A percentile compares a stretch with the other conserved stretches of the same genome.
These are phyloP conservation scores for Arnoldichthys spilopterus DNA, from an alignment of 2,797 vertebrate species.

Conservation along the genomic window DNA sequence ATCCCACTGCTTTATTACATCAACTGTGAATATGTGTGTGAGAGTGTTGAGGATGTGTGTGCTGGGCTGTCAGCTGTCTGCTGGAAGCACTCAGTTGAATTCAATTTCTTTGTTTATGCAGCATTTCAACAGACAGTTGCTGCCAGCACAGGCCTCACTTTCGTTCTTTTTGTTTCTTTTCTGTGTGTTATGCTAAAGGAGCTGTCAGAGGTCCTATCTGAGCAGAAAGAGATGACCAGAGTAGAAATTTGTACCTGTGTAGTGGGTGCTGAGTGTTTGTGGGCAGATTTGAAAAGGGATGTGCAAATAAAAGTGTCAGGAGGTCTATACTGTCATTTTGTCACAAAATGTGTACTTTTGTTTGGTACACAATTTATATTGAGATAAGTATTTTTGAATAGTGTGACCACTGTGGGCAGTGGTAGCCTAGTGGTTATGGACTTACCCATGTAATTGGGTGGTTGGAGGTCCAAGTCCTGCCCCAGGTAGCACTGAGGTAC, in stretches of 20 bases:
- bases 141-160: slow-evolving; percentile 17
- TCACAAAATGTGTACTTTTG: too few relatives aligned
- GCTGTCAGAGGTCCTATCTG: not conserved
- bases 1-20: slow-evolving; percentile 37
- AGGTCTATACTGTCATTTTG: too few relatives aligned
- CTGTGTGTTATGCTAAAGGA: not conserved
- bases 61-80: slow-evolving; percentile 26
- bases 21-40: slow-evolving; percentile 40
- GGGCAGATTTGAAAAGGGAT: not conserved
- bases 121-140: slow-evolving; percentile 40
- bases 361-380: too few relatives aligned
- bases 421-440: too few relatives aligned
- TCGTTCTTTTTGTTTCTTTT: slow-evolving; percentile 17
- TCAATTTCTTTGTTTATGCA: slow-evolving; percentile 37
- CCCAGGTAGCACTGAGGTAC: too few relatives aligned
- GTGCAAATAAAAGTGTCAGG: not conserved
- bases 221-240: not conserved
- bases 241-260: not conserved
- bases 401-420: too few relatives aligned
- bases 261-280: not conserved
- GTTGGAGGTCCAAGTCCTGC: too few relatives aligned
- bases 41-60: slow-evolving; percentile 26
- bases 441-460: too few relatives aligned
- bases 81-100: slow-evolving; percentile 25
- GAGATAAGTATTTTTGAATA: too few relatives aligned